phyloP scores from a whole-genome alignment of 2,888 invertebrate genomes.

The Agrotis segetum region DNA sequence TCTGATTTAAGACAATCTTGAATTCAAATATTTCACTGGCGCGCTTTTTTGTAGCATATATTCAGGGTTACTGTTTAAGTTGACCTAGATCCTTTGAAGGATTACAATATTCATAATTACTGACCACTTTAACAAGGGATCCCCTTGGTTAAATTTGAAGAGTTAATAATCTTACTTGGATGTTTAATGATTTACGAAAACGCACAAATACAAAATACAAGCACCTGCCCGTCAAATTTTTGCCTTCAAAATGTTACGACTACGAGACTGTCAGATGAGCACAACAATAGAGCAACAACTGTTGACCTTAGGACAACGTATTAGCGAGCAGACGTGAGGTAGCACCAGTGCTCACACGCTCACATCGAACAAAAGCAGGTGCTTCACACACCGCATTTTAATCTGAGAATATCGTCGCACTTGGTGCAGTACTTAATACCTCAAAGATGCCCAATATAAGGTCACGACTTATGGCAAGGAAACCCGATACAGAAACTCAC shows the following conservation, averaged over 20 bases:
- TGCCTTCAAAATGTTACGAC: background rate
- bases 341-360: background rate
- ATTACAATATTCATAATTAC: too few species aligned
- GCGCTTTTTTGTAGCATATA: background rate
- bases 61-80: too few species aligned
- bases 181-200: background rate
- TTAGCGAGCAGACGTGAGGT: background rate
- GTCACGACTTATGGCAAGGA: background rate
- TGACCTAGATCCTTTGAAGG: too few species aligned
- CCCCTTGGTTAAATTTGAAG: too few species aligned
- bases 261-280: background rate
- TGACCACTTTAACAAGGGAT: too few species aligned
- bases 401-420: conserved; percentile 7
- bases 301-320: background rate
- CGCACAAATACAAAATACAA: conserved; percentile 5
- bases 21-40: background rate
- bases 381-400: background rate
- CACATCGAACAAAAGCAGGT: conserved; percentile 15
- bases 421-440: background rate
- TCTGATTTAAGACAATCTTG: background rate
- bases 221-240: background rate
- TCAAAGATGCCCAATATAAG: background rate
- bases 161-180: too few species aligned
- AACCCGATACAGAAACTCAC: background rate
- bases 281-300: conserved; percentile 1